phyloP scores from a whole-genome alignment of 2,888 invertebrate genomes.

The Aspidapion aeneum region DNA sequence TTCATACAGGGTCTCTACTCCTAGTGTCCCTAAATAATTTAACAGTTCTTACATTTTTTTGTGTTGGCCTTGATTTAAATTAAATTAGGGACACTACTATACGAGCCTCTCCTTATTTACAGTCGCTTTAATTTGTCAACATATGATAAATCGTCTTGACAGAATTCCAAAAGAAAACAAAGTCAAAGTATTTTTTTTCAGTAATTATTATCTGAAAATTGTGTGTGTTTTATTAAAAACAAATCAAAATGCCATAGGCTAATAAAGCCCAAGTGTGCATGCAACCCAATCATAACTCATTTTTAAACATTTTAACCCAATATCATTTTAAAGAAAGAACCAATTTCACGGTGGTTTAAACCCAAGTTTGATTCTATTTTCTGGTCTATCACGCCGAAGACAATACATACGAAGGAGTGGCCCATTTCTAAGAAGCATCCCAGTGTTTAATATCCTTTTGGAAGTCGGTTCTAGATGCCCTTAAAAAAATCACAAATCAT shows the following conservation, averaged over 20 bases:
- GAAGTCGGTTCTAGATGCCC: too few relatives aligned
- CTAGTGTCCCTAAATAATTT: too few relatives aligned
- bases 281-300: background rate
- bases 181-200: background rate
- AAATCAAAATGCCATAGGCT: background rate
- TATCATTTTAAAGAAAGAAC: too few relatives aligned
- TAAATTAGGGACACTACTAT: too few relatives aligned
- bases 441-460: background rate
- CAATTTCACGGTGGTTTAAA: background rate
- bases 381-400: background rate
- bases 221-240: background rate
- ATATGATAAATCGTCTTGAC: too few relatives aligned
- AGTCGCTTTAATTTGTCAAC: too few relatives aligned
- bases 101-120: too few relatives aligned
- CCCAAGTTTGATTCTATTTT: background rate
- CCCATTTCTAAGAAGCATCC: background rate
- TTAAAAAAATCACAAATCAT: too few relatives aligned
- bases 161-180: background rate
- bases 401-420: constrained; percentile 1
- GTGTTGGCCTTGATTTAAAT: too few relatives aligned
- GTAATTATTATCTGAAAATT: background rate
- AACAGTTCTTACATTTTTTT: too few relatives aligned
- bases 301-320: background rate
- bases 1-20: too few relatives aligned
- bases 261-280: too few relatives aligned